A percentile compares a stretch with the other conserved stretches of the same genome.
Conservation (phyloP, 1,140 invertebrate species). For the Drosophila watanabei region DNA sequence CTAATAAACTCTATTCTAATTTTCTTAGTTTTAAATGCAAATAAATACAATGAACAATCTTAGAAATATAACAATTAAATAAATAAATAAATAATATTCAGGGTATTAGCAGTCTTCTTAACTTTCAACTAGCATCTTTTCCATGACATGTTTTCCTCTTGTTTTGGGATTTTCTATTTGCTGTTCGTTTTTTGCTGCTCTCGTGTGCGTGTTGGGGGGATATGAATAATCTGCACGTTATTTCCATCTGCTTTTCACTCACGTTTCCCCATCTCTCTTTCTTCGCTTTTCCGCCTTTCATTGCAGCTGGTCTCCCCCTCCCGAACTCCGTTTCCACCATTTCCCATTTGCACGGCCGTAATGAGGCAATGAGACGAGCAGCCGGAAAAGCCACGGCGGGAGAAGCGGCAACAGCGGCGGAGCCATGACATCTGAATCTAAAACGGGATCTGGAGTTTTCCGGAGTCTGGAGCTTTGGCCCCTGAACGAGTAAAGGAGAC, state of each 20-base stretch:
- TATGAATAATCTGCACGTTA: conserved; percentile 59
- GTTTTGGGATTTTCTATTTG: conserved; percentile 12
- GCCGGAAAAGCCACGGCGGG: conserved; percentile 32
- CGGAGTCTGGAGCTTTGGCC: conserved; percentile 48
- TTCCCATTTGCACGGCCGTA: conserved; percentile 47
- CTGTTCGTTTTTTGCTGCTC: conserved; percentile 4
- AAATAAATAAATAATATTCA: not conserved
- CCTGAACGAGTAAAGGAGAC: conserved; percentile 30
- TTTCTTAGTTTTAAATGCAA: too few relatives aligned
- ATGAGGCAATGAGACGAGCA: conserved; percentile 54
- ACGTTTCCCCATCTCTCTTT: conserved; percentile 22
- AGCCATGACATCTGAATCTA: conserved; percentile 53
- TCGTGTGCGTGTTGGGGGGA: conserved; percentile 24
- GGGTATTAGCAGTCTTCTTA: conserved; percentile 2
- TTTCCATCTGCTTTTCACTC: conserved; percentile 43
- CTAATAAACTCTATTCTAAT: too few relatives aligned
- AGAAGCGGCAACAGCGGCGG: conserved; percentile 14
- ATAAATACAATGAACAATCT: not conserved
- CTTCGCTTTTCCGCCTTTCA: conserved; percentile 13
- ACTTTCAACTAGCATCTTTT: not conserved
- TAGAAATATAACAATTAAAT: too few relatives aligned
- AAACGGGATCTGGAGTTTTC: conserved; percentile 42
- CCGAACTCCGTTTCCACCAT: conserved; percentile 25
- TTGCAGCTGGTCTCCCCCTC: conserved; percentile 52
- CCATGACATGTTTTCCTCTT: conserved; percentile 15